Evolutionary conservation across 2,113 vertebrate genomes (phyloP), one percentile per base, ranked within the genome.

Genomic region (Phylloscopus whistleri): DNA sequence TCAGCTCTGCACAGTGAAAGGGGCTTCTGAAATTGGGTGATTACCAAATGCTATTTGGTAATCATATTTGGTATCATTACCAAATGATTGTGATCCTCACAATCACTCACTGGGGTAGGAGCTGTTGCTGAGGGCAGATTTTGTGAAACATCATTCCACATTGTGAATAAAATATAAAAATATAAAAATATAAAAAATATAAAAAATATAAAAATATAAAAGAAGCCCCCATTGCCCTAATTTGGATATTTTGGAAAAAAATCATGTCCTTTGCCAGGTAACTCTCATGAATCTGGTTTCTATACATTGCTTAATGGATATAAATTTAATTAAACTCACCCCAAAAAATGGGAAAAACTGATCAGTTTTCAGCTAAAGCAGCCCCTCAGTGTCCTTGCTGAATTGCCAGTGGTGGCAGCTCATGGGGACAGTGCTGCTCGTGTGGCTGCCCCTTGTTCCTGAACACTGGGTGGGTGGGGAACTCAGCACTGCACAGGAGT

Each of bases 381-480:
- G 37, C 46, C 56, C 74, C 9, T 2, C 49, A 20, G 43, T 23
- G 3, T 31, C 56, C 27, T 49, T 11, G 41, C 31, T 48, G 52
- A 56, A 23, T 3, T 79, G 44, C 37, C 37, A 8, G 20, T 19
- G 10, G 52, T 58, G 77, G 27, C 51, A 77, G 52, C 73, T 73
- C 58, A 0, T 56, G 67, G 78, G 33, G 64, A 85, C 39, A 55
- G 26, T 5, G 1, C 6, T 48, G 51, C 26, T 56, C 15, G 15
- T 26, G 41, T 46, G 72, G 52, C 8, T 52, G 64, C 28, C 78
- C 64, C 64, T 62, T 46, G 56, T 52, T 62, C 13, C 62, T 19
- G 43, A 63, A 2, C 41, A 0, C 58, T 14, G 13, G 2, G n/a
- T n/a, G n/a, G 35, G 5, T 3, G 56, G 56, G 44, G 15, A 44